Percentiles rank a stretch among this genome's conserved stretches.
Evolutionary conservation across 2,888 invertebrate genomes (phyloP).

Genomic region (Aleiodes leptofemur): DNA sequence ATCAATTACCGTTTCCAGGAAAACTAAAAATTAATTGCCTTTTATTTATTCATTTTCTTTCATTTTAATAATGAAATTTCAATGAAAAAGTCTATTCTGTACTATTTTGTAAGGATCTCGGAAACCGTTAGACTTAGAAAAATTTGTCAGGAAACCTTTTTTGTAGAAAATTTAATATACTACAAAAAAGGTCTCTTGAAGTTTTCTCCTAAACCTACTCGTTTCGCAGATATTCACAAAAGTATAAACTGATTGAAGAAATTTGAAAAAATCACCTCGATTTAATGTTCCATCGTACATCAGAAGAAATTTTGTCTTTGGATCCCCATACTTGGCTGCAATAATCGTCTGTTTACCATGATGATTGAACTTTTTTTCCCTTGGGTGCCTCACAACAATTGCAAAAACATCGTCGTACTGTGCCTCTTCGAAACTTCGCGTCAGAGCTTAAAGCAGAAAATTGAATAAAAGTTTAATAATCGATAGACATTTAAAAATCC

Average conservation of each 20-base stretch:
- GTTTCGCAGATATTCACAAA: too few relatives aligned
- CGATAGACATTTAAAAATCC: too few relatives aligned
- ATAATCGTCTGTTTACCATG: constrained; percentile 77
- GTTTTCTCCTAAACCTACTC: too few relatives aligned
- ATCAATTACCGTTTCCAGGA: constrained; percentile 79
- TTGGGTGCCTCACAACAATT: constrained; percentile 77
- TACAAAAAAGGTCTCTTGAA: too few relatives aligned
- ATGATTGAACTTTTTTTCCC: constrained; percentile 74
- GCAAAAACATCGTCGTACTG: constrained; percentile 77
- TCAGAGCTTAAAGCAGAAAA: constrained; percentile 73
- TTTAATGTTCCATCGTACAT: constrained; percentile 78
- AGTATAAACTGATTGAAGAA: not conserved
- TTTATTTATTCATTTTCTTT: too few relatives aligned
- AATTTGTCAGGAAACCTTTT: too few relatives aligned
- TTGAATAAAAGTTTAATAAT: not conserved
- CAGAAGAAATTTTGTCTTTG: constrained; percentile 77
- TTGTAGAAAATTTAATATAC: too few relatives aligned
- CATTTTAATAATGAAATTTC: too few relatives aligned
- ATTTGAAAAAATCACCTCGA: constrained; percentile 74
- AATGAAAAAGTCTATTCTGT: too few relatives aligned
- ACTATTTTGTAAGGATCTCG: too few relatives aligned
- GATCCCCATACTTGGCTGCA: constrained; percentile 77
- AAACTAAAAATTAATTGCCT: constrained; percentile 75
- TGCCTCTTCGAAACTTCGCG: constrained; percentile 76
- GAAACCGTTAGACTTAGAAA: too few relatives aligned